Percentiles rank a stretch among this genome's conserved stretches.
phyloP scores from a whole-genome alignment of 2,888 invertebrate species.

The Brachyopa scutellaris region DNA sequence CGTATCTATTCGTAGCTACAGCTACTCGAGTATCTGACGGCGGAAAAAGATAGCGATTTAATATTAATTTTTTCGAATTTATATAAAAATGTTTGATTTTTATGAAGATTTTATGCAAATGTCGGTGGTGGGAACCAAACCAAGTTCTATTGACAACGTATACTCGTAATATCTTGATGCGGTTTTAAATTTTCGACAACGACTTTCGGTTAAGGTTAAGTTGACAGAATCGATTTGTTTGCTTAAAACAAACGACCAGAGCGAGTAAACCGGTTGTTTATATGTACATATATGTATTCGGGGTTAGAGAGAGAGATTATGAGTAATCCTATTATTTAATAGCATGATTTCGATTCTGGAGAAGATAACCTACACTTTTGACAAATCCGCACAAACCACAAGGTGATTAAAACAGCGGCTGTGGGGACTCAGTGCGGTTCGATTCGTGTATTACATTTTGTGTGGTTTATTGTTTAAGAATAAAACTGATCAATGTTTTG shows the following conservation, averaged over 20 bases:
- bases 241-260: background rate
- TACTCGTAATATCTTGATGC: background rate
- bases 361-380: conserved; percentile 16
- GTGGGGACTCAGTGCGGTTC: background rate
- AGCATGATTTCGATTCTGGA: conserved; percentile 10
- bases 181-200: conserved; percentile 1
- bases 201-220: conserved; percentile 6
- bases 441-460: background rate
- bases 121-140: background rate
- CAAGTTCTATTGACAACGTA: background rate
- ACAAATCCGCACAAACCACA: conserved; percentile 15
- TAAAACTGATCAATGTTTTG: conserved; percentile 37
- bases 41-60: conserved; percentile 17
- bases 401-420: conserved; percentile 10
- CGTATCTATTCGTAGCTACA: background rate
- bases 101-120: conserved; percentile 29
- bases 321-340: conserved; percentile 48
- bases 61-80: background rate
- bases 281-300: too few relatives aligned
- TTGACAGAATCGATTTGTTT: conserved; percentile 45
- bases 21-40: background rate
- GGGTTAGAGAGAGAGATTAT: conserved; percentile 7
- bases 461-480: conserved; percentile 30
- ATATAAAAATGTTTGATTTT: background rate
- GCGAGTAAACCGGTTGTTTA: background rate